These are phyloP conservation scores for Ganaspis brasiliensis DNA, from an alignment of 2,888 invertebrate genomes.

Conservation along the genomic window DNA sequence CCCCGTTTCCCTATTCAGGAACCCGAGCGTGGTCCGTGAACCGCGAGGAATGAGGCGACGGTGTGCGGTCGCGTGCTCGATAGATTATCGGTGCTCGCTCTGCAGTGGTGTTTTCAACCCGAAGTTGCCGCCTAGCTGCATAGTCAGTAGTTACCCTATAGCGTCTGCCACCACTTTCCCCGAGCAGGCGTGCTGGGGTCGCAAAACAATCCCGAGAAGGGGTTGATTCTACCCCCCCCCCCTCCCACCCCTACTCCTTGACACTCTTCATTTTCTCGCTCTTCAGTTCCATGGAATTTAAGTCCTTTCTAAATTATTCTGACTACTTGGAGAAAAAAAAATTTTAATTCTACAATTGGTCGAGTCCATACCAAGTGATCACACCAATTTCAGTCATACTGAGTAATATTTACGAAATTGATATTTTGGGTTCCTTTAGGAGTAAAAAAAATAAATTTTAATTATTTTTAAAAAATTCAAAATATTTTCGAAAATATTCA, in stretches of 20 bases:
- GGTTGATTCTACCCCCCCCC: constrained; percentile 32
- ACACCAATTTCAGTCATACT: too few relatives aligned
- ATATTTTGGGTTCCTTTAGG: too few relatives aligned
- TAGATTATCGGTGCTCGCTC: constrained; percentile 54
- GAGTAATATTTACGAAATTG: too few relatives aligned
- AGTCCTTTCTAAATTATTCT: neutral
- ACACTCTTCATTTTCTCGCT: neutral
- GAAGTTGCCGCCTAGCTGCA: constrained; percentile 29
- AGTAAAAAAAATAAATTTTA: too few relatives aligned
- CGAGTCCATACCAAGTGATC: too few relatives aligned
- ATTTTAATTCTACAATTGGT: too few relatives aligned
- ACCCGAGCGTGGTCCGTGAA: constrained; percentile 44
- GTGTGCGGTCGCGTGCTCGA: constrained; percentile 60
- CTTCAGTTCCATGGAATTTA: neutral
- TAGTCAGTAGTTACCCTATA: neutral
- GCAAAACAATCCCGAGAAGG: constrained; percentile 50
- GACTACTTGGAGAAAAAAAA: too few relatives aligned
- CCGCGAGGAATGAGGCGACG: constrained; percentile 49
- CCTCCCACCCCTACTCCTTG: constrained; percentile 9
- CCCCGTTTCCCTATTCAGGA: constrained; percentile 61
- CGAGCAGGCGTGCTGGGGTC: constrained; percentile 52
- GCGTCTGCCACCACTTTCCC: constrained; percentile 38
- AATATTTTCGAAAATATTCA: too few relatives aligned
- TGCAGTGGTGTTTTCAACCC: constrained; percentile 57
- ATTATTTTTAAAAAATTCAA: too few relatives aligned